Conservation (phyloP, 30 jellyfish, hydroid and myxozoan species). For the Aurelia sp. region DNA sequence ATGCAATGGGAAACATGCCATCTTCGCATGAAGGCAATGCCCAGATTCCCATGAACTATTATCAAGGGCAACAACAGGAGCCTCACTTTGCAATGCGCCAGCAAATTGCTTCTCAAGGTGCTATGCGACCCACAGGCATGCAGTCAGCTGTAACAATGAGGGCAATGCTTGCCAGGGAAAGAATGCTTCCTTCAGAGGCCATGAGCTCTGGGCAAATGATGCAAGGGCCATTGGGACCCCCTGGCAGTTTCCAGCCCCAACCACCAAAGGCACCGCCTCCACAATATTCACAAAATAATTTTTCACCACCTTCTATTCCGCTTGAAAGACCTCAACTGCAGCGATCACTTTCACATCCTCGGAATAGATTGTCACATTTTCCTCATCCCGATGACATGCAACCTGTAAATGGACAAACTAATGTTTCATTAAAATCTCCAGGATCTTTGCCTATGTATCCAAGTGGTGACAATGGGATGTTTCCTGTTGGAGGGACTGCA, state of each 20-base stretch:
- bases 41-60: slow-evolving; percentile 61
- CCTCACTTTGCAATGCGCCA: slow-evolving; percentile 51
- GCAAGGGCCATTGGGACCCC: slow-evolving; percentile 77
- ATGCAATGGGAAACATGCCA: slow-evolving; percentile 69
- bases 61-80: slow-evolving; percentile 69
- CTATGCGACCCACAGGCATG: slow-evolving; percentile 47
- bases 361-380: slow-evolving; percentile 69
- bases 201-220: slow-evolving; percentile 72
- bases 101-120: slow-evolving; percentile 56
- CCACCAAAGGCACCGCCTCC: slow-evolving; percentile 76
- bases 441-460: slow-evolving; percentile 63
- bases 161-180: slow-evolving; percentile 65
- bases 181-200: slow-evolving; percentile 56
- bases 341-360: slow-evolving; percentile 65
- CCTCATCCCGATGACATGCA: slow-evolving; percentile 67
- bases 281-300: slow-evolving; percentile 57
- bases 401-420: slow-evolving; percentile 21
- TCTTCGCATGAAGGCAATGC: slow-evolving; percentile 59
- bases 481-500: slow-evolving; percentile 40
- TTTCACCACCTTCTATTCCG: slow-evolving; percentile 61
- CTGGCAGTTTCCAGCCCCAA: slow-evolving; percentile 64
- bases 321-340: slow-evolving; percentile 67
- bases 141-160: slow-evolving; percentile 59
- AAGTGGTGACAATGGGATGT: slow-evolving; percentile 35
- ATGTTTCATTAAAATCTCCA: slow-evolving; percentile 65